A percentile compares a stretch with the other conserved stretches of the same genome.
Conservation (phyloP, 2,888 invertebrate genomes). For the Dasysyrphus tricinctus region DNA sequence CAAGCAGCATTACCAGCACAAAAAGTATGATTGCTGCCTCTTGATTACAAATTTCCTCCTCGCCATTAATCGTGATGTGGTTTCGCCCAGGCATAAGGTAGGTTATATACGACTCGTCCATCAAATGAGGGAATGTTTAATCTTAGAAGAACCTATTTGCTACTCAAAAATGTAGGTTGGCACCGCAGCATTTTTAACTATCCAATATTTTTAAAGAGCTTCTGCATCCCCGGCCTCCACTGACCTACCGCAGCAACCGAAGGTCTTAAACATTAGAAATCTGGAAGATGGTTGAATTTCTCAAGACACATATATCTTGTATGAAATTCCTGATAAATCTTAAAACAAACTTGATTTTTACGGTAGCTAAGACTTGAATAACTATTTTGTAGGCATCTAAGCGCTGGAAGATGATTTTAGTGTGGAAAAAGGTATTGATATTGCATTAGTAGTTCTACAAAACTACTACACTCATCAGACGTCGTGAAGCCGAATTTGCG, state of each 20-base stretch:
- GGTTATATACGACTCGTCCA: constrained; percentile 39
- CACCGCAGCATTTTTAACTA: constrained; percentile 37
- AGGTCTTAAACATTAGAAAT: constrained; percentile 1
- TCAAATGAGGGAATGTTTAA: constrained; percentile 45
- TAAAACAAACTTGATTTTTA: too few relatives aligned
- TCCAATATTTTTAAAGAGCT: constrained; percentile 37
- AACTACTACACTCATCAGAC: too few relatives aligned
- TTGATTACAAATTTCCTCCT: constrained; percentile 76
- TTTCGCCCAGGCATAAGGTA: constrained; percentile 57
- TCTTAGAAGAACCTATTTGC: constrained; percentile 45
- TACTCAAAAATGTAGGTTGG: constrained; percentile 40
- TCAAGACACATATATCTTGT: not conserved
- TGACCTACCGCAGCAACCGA: constrained; percentile 24
- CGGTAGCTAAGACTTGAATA: too few relatives aligned
- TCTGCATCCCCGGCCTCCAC: constrained; percentile 9
- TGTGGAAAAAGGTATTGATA: too few relatives aligned
- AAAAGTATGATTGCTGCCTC: constrained; percentile 75
- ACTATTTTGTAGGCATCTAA: too few relatives aligned
- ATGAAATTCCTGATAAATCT: not conserved
- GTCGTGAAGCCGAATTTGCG: too few relatives aligned
- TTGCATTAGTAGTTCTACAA: too few relatives aligned
- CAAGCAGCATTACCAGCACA: constrained; percentile 49
- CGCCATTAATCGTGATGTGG: constrained; percentile 75
- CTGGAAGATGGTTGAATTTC: constrained; percentile 16
- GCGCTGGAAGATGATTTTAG: too few relatives aligned